phyloP scores from a whole-genome alignment of 30 jellyfish, hydroid and myxozoan genomes.

The Cassiopea andromeda region DNA sequence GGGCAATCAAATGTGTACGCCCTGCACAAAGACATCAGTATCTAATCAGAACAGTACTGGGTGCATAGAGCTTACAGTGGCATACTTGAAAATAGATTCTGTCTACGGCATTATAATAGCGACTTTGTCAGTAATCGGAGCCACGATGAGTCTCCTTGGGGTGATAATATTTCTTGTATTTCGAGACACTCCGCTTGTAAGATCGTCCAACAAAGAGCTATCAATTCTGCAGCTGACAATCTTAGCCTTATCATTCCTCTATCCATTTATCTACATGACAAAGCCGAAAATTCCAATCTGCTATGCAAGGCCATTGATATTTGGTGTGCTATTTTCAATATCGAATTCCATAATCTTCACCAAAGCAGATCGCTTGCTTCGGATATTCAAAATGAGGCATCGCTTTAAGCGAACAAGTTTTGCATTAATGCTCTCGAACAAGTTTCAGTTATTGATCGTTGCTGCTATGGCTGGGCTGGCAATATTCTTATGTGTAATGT shows the following conservation, averaged over 20 bases:
- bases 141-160: constrained; percentile 16
- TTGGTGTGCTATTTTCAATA: constrained; percentile 60
- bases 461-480: constrained; percentile 27
- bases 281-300: constrained; percentile 48
- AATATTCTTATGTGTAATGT: constrained; percentile 9
- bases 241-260: constrained; percentile 10
- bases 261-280: constrained; percentile 43
- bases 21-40: constrained; percentile 22
- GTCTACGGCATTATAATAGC: constrained; percentile 26
- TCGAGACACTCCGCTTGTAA: constrained; percentile 66
- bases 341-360: constrained; percentile 57
- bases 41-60: constrained; percentile 40
- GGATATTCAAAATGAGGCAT: constrained; percentile 68
- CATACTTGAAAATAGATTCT: constrained; percentile 8
- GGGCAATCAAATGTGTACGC: constrained; percentile 47
- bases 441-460: constrained; percentile 38
- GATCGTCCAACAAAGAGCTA: constrained; percentile 61
- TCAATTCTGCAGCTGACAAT: constrained; percentile 54
- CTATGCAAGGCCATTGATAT: constrained; percentile 31
- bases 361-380: constrained; percentile 76
- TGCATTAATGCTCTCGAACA: constrained; percentile 30
- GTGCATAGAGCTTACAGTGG: constrained; percentile 31
- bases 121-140: constrained; percentile 29
- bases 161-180: constrained; percentile 1
- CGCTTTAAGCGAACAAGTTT: constrained; percentile 27